Evolutionary conservation across 53 echinoderm and acorn worm species (phyloP).

Genomic region (Paracentrotus lividus): DNA sequence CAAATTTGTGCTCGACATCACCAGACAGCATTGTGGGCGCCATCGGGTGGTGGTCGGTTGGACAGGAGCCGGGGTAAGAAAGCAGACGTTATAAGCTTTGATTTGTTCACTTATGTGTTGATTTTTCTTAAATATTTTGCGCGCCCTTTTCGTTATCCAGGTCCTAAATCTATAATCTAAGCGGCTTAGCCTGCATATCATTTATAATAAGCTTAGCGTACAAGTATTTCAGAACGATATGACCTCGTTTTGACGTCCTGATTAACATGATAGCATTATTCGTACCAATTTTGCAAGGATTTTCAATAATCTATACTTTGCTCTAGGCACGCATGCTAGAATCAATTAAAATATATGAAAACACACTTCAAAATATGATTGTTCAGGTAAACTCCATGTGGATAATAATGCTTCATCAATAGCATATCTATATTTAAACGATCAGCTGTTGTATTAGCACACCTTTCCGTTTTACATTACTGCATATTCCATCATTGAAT

Average conservation of each 20-base stretch:
- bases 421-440: background rate
- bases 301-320: background rate
- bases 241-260: background rate
- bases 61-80: slow-evolving; percentile 26
- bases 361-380: background rate
- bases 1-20: slow-evolving; percentile 61
- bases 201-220: background rate
- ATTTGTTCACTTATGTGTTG: slow-evolving; percentile 21
- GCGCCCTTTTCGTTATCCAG: background rate
- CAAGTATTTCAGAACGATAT: background rate
- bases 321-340: background rate
- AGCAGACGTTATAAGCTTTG: background rate
- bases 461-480: background rate
- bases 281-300: background rate
- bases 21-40: slow-evolving; percentile 56
- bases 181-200: background rate
- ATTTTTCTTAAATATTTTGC: background rate
- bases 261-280: background rate
- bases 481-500: background rate
- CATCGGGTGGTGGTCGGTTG: slow-evolving; percentile 5
- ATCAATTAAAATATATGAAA: background rate
- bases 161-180: background rate
- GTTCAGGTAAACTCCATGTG: background rate
- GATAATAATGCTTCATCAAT: background rate
- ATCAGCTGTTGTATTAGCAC: background rate